Percentiles rank a stretch among this genome's conserved stretches.
phyloP scores from a whole-genome alignment of 2,113 vertebrate species.

The Columba janthina region DNA sequence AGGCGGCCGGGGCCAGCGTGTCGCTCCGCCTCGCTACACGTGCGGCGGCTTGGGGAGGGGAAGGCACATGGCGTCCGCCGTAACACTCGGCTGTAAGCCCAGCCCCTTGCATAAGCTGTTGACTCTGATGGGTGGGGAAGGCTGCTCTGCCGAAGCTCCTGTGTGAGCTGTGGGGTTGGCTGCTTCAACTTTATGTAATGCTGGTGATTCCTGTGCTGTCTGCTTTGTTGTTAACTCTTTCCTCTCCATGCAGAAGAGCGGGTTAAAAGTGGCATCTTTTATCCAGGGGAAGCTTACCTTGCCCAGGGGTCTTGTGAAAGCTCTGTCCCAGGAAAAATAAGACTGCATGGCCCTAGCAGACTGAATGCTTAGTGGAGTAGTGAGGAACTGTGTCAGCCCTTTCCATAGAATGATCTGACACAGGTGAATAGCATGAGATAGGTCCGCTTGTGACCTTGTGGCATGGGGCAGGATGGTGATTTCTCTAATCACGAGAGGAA shows the following conservation, averaged over 20 bases:
- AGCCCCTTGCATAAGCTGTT: slow-evolving; percentile 69
- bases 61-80: slow-evolving; percentile 23
- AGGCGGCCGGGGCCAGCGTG: not conserved
- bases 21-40: slow-evolving; percentile 66
- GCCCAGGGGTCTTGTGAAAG: not conserved
- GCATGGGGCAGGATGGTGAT: not conserved
- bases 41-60: slow-evolving; percentile 1
- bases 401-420: not conserved
- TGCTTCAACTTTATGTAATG: slow-evolving; percentile 37
- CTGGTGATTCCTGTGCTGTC: not conserved
- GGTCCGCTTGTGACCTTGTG: not conserved
- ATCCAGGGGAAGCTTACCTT: not conserved
- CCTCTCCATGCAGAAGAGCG: not conserved
- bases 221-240: slow-evolving; percentile 36
- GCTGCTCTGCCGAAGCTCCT: not conserved
- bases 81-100: not conserved
- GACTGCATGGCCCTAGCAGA: not conserved
- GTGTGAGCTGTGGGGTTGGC: not conserved
- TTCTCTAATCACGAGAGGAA: not conserved
- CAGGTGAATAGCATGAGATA: not conserved
- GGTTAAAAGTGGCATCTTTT: not conserved
- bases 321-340: not conserved
- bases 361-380: not conserved
- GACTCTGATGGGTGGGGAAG: not conserved
- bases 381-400: not conserved